These are phyloP conservation scores for Agrilus cyanescens DNA, from an alignment of 2,888 invertebrate species.

Conservation along the genomic window DNA sequence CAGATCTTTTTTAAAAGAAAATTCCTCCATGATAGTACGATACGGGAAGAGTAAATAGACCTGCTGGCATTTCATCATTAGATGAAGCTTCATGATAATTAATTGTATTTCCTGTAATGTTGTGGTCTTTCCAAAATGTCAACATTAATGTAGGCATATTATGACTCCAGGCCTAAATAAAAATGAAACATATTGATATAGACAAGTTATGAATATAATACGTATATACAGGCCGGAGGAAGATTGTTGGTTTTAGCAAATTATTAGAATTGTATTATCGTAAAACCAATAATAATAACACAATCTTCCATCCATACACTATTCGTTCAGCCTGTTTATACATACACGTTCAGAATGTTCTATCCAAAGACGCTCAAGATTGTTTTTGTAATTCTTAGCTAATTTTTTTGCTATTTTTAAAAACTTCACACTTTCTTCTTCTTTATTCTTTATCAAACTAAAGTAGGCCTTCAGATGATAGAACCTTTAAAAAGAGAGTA, in stretches of 20 bases:
- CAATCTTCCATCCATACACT: too few species aligned
- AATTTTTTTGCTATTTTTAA: slow-evolving; percentile 34
- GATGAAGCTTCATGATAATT: slow-evolving; percentile 38
- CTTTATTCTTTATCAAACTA: slow-evolving; percentile 36
- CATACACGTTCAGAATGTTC: slow-evolving; percentile 42
- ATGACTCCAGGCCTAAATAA: slow-evolving; percentile 41
- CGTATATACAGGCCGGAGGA: too few species aligned
- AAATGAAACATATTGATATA: slow-evolving; percentile 1
- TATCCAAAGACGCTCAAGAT: slow-evolving; percentile 38
- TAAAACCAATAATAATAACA: background rate
- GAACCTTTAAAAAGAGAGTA: slow-evolving; percentile 32
- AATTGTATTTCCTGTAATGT: slow-evolving; percentile 32
- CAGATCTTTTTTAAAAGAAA: too few species aligned
- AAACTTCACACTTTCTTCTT: slow-evolving; percentile 29
- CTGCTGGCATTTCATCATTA: slow-evolving; percentile 25
- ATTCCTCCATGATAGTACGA: slow-evolving; percentile 9
- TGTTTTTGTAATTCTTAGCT: slow-evolving; percentile 33
- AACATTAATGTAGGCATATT: slow-evolving; percentile 32
- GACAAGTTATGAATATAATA: slow-evolving; percentile 4
- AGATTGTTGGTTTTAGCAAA: too few species aligned
- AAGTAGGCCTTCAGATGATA: slow-evolving; percentile 43
- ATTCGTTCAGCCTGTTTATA: background rate
- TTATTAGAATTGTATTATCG: background rate
- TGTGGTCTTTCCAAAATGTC: slow-evolving; percentile 41
- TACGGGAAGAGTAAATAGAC: slow-evolving; percentile 22